Evolutionary conservation across 2,888 invertebrate genomes (phyloP), one percentile per base, ranked within the genome.

Genomic region (Drosophila neotestacea): DNA sequence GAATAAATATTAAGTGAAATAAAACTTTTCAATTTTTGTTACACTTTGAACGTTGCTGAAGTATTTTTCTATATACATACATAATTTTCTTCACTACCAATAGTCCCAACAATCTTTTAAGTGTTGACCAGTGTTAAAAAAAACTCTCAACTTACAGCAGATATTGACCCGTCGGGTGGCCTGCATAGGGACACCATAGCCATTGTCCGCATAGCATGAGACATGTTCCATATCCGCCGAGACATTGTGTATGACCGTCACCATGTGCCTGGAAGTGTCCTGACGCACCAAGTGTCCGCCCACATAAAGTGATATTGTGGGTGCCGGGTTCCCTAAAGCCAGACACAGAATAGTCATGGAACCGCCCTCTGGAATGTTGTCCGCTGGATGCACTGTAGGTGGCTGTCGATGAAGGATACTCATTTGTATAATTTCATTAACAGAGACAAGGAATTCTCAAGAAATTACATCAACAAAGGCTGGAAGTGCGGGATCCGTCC

Each of bases 401-500:
- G 96, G 95, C 96, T 96, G 93, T 61, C 90, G 22, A 46, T 9
- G 44, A n/a, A 4, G 6, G 6, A 62, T 22, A 16, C 42, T 41
- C 30, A 61, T 47, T 36, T 27, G 16, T n/a, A 46, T 44, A 11
- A 48, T 42, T 46, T 63, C 36, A 42, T 34, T 7, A 10, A 6
- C 13, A 34, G 13, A 44, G 6, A 1, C 9, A 36, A 27, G 34
- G 22, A 27, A 32, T n/a, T 11, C 27, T 52, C 87, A 91, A 16
- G 13, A 51, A 50, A 52, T 92, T 91, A 96, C 96, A 94, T 97
- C 97, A 16, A 97, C 97, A 92, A 96, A 96, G 0, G 97, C 96
- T 0, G 97, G 97, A 87, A 96, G 95, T 0, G 97, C 96, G 0
- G 97, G 97, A 92, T 97, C 97, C 6, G 97, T 97, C 97, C 97